Evolutionary conservation across 92 coral and sea anemone species (phyloP), one percentile per base, ranked within the genome.

Genomic region (Blastomussa wellsi): DNA sequence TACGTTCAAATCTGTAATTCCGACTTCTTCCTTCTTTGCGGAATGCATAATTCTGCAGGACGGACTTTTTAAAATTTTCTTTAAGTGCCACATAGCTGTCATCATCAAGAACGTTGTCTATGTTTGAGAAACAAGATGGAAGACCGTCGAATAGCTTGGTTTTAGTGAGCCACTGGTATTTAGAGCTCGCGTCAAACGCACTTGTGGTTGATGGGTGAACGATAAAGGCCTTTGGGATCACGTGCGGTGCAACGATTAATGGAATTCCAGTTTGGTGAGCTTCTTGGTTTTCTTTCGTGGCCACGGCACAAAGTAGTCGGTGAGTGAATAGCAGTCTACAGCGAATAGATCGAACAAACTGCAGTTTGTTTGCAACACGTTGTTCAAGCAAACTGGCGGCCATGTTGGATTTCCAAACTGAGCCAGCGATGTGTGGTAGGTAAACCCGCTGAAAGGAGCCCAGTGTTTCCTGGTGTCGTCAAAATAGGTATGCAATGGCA

Each of bases 171-270:
- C 99, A 96, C 49, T 94, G 98, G 35, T 91, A 92, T 74, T 96
- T 96, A 35, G 82, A 78, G 24, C 86, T 77, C n/a, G 96, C 88
- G 48, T 95, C 88, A 24, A 92, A 82, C 47, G 87, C 95, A 73
- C 90, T 88, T 59, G 98, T 96, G 33, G 98, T 96, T n/a, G 88
- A 86, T 6, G 99, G 99, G 42, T 94, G 99, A 28, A 96, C 99
- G 24, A 90, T 92, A 69, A 86, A 92, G 1, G 99, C 99, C 82
- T 93, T 93, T 88, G 92, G 91, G 38, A 96, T 88, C 33, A 93
- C 98, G 77, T 94, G 98, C 15, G 91, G 98, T 8, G 98, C 92
- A 15, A 96, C 84, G 42, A 96, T 93, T 24, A 96, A 87, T 14
- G 99, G 99, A 26, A 96, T 88, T 71, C 99, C 99, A 26, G 98